phyloP scores from a whole-genome alignment of 2,797 vertebrate species.

The Hippocampus kuda region DNA sequence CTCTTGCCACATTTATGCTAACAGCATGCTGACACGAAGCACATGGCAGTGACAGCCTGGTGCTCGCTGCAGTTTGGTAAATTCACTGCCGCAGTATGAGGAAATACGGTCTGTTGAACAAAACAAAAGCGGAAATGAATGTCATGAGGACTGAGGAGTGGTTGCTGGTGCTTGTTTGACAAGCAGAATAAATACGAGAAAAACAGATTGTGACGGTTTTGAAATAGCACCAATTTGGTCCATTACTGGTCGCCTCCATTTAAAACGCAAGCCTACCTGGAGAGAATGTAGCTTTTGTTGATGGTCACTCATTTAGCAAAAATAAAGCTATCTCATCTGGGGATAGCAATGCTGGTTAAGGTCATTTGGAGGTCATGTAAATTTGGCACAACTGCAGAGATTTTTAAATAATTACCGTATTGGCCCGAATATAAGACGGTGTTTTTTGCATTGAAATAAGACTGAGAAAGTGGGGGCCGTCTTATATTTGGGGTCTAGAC shows the following conservation, averaged over 20 bases:
- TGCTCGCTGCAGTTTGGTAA: neutral
- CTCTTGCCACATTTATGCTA: too few species aligned
- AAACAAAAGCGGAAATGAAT: slow-evolving; percentile 9
- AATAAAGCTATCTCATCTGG: neutral
- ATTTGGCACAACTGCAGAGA: neutral
- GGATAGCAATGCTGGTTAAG: neutral
- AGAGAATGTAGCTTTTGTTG: slow-evolving; percentile 22
- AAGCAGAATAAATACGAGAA: slow-evolving; percentile 53
- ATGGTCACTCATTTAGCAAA: slow-evolving; percentile 3
- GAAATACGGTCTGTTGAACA: neutral
- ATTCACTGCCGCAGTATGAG: neutral
- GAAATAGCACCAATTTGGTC: slow-evolving; percentile 56
- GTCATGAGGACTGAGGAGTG: slow-evolving; percentile 28
- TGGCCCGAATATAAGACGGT: too few species aligned
- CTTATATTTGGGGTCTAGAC: too few species aligned
- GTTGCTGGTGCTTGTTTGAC: slow-evolving; percentile 55
- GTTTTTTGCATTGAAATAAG: too few species aligned
- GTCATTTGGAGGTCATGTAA: neutral
- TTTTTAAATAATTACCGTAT: neutral
- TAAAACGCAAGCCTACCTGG: slow-evolving; percentile 39
- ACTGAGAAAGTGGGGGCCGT: too few species aligned
- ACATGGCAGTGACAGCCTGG: neutral
- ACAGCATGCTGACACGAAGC: too few species aligned
- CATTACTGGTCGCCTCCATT: slow-evolving; percentile 25
- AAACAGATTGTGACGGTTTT: slow-evolving; percentile 45